phyloP scores from a whole-genome alignment of 64 coral and sea anemone species.

The Montipora foliosa region DNA sequence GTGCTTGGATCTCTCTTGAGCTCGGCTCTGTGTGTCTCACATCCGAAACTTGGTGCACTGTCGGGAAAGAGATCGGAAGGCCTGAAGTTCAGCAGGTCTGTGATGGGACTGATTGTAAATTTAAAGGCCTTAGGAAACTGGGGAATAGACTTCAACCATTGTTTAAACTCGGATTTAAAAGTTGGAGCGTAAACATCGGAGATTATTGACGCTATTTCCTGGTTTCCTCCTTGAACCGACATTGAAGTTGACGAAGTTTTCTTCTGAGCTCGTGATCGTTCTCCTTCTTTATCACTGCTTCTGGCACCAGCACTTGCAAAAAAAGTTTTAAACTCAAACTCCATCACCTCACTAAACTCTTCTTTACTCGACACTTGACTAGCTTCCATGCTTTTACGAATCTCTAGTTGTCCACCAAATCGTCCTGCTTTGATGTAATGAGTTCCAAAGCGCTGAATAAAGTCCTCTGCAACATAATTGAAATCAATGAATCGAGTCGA shows the following conservation, averaged over 20 bases:
- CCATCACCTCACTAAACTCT: slow-evolving; percentile 33
- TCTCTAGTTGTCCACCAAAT: slow-evolving; percentile 31
- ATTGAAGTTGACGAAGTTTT: slow-evolving; percentile 41
- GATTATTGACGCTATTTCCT: slow-evolving; percentile 24
- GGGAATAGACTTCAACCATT: slow-evolving; percentile 17
- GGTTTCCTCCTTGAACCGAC: slow-evolving; percentile 31
- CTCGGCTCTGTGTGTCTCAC: slow-evolving; percentile 38
- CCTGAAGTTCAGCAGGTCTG: slow-evolving; percentile 22
- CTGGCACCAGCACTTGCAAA: slow-evolving; percentile 43
- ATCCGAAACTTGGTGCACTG: neutral
- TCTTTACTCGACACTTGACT: slow-evolving; percentile 1
- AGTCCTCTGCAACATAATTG: slow-evolving; percentile 7
- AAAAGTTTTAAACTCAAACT: slow-evolving; percentile 18
- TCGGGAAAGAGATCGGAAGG: slow-evolving; percentile 21
- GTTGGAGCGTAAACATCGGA: slow-evolving; percentile 22
- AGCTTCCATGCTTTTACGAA: slow-evolving; percentile 31
- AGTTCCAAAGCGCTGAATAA: slow-evolving; percentile 45
- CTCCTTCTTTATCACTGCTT: slow-evolving; percentile 17
- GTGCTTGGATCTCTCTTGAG: neutral
- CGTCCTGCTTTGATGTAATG: slow-evolving; percentile 31
- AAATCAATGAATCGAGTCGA: neutral
- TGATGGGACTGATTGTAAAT: slow-evolving; percentile 14
- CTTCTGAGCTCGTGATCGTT: neutral
- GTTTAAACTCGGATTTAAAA: slow-evolving; percentile 33
- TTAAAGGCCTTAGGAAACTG: slow-evolving; percentile 25